Evolutionary conservation across 2,113 vertebrate species (phyloP).

Genomic region (Garra rufa): DNA sequence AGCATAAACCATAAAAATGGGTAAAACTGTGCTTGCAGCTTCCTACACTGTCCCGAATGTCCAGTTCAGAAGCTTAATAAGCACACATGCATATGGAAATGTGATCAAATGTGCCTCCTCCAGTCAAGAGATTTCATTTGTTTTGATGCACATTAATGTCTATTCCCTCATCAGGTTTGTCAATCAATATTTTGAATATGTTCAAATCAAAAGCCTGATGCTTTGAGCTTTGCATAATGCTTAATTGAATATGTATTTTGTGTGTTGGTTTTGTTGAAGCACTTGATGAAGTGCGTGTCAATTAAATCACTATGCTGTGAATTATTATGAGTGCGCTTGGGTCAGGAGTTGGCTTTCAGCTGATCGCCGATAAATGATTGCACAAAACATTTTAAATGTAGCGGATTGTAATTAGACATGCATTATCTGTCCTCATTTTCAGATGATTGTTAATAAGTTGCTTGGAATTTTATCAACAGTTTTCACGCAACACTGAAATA

Average conservation of each 20-base stretch:
- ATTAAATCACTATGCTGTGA: neutral
- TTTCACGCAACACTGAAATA: neutral
- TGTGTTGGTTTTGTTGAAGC: slow-evolving; percentile 15
- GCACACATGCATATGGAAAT: neutral
- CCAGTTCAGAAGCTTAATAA: neutral
- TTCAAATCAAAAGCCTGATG: neutral
- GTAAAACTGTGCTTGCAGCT: neutral
- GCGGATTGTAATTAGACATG: slow-evolving; percentile 1
- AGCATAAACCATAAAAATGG: neutral
- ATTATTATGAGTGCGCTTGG: slow-evolving; percentile 4
- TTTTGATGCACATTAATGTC: neutral
- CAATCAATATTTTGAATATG: slow-evolving; percentile 3
- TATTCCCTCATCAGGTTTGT: slow-evolving; percentile 10
- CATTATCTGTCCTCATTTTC: slow-evolving; percentile 24
- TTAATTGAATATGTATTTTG: slow-evolving; percentile 19
- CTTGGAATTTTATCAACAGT: neutral
- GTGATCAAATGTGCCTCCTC: neutral
- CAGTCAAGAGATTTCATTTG: neutral
- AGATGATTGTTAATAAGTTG: neutral
- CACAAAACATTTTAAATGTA: neutral
- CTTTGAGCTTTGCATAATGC: slow-evolving; percentile 31
- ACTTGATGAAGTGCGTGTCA: slow-evolving; percentile 23
- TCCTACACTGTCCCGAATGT: neutral
- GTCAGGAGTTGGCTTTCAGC: slow-evolving; percentile 12
- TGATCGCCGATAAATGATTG: slow-evolving; percentile 20